A percentile compares a stretch with the other conserved stretches of the same genome.
Evolutionary conservation across 2,113 vertebrate species (phyloP).

Genomic region (Pituophis catenifer): DNA sequence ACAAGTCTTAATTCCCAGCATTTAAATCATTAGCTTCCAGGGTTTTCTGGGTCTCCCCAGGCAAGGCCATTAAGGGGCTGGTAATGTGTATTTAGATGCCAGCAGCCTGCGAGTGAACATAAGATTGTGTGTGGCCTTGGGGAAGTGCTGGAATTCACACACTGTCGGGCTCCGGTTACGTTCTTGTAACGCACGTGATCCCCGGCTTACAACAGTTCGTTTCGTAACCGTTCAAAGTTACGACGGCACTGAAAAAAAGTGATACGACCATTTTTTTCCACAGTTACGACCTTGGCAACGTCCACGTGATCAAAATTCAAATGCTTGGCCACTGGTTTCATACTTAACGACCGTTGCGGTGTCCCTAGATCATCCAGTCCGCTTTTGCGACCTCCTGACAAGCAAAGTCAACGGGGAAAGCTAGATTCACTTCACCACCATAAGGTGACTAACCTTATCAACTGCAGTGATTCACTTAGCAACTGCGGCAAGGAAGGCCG

Average conservation of each 20-base stretch:
- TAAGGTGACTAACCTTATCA: too few species aligned
- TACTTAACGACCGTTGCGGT: neutral
- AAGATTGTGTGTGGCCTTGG: neutral
- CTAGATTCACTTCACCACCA: neutral
- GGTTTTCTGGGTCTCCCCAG: conserved; percentile 63
- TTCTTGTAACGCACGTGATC: neutral
- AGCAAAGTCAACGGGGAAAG: neutral
- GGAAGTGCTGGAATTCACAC: conserved; percentile 34
- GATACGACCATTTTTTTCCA: neutral
- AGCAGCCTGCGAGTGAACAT: conserved; percentile 49
- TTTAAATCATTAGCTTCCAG: conserved; percentile 68
- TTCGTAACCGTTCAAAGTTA: neutral
- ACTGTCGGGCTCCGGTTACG: neutral
- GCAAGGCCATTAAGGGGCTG: conserved; percentile 56
- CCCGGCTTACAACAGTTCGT: neutral
- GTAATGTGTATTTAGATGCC: conserved; percentile 60
- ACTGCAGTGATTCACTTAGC: neutral
- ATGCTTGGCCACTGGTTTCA: neutral
- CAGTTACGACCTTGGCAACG: neutral
- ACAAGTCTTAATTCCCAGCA: conserved; percentile 66
- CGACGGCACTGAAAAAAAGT: neutral
- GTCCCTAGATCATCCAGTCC: too few species aligned
- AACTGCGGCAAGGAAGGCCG: neutral
- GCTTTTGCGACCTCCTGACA: neutral
- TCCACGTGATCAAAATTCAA: neutral